A percentile compares a stretch with the other conserved stretches of the same genome.
phyloP scores from a whole-genome alignment of 2,888 invertebrate genomes.

The Merodon equestris region DNA sequence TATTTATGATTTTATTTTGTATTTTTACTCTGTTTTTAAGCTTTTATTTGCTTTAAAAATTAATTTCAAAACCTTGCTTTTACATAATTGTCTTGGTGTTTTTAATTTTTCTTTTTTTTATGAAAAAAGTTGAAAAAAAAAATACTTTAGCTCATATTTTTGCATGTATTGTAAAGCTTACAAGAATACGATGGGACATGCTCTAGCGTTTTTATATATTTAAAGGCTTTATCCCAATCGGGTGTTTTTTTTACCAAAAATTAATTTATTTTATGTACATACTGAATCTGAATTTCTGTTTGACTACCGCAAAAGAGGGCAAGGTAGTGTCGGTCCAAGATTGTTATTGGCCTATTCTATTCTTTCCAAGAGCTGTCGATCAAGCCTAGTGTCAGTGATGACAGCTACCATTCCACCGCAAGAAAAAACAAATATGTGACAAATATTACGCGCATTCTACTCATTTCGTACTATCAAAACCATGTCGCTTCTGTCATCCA shows the following conservation, averaged over 20 bases:
- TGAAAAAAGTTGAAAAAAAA: slow-evolving; percentile 14
- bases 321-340: slow-evolving; percentile 25
- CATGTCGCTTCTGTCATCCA: no score
- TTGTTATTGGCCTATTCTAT: no score
- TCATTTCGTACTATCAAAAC: no score
- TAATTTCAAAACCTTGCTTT: slow-evolving; percentile 38
- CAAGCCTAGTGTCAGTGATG: no score
- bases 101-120: slow-evolving; percentile 18
- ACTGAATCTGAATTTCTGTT: slow-evolving; percentile 10
- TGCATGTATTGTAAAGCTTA: slow-evolving; percentile 39
- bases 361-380: no score
- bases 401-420: no score
- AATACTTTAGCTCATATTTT: slow-evolving; percentile 30
- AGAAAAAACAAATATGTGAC: no score
- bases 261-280: no score
- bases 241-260: background rate
- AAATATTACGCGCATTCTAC: no score
- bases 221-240: slow-evolving; percentile 1
- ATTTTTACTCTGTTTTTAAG: slow-evolving; percentile 24
- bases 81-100: slow-evolving; percentile 43
- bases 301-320: slow-evolving; percentile 15
- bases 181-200: slow-evolving; percentile 55
- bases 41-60: slow-evolving; percentile 25
- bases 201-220: background rate
- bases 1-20: slow-evolving; percentile 25